Conservation (phyloP, 2,888 invertebrate genomes). For the Heliconius ismenius region DNA sequence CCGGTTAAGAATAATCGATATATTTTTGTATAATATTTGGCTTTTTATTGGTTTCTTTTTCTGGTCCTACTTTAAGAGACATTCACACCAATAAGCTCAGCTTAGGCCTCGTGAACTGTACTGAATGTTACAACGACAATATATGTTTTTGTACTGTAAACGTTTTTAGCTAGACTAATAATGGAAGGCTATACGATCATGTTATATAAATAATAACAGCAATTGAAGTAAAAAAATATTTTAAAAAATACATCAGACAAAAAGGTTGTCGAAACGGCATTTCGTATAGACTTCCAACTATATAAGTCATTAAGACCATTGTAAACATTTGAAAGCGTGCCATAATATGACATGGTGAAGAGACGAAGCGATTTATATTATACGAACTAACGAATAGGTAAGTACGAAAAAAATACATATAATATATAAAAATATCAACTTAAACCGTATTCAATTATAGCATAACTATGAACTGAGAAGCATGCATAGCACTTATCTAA, state of each 20-base stretch:
- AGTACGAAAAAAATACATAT: slow-evolving; percentile 77
- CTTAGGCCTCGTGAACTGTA: slow-evolving; percentile 3
- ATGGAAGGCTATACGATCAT: slow-evolving; percentile 64
- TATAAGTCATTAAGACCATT: slow-evolving; percentile 65
- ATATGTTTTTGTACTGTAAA: slow-evolving; percentile 58
- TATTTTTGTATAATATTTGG: neutral
- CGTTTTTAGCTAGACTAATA: slow-evolving; percentile 40
- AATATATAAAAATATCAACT: slow-evolving; percentile 67
- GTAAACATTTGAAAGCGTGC: slow-evolving; percentile 83
- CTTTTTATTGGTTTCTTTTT: neutral
- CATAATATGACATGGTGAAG: slow-evolving; percentile 66
- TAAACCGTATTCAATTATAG: slow-evolving; percentile 65
- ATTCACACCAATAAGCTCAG: slow-evolving; percentile 1
- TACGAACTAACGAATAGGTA: slow-evolving; percentile 75
- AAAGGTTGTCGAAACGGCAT: neutral
- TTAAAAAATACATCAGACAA: neutral
- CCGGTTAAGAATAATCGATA: neutral
- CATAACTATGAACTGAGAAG: slow-evolving; percentile 80
- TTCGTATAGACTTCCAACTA: slow-evolving; percentile 71
- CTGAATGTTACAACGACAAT: slow-evolving; percentile 62
- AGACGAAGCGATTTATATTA: slow-evolving; percentile 65
- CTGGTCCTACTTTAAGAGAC: neutral
- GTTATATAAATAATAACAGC: neutral
- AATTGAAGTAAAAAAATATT: neutral
- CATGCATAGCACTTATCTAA: slow-evolving; percentile 77